Conservation (phyloP, 1,140 invertebrate genomes). For the Drosophila nannoptera region DNA sequence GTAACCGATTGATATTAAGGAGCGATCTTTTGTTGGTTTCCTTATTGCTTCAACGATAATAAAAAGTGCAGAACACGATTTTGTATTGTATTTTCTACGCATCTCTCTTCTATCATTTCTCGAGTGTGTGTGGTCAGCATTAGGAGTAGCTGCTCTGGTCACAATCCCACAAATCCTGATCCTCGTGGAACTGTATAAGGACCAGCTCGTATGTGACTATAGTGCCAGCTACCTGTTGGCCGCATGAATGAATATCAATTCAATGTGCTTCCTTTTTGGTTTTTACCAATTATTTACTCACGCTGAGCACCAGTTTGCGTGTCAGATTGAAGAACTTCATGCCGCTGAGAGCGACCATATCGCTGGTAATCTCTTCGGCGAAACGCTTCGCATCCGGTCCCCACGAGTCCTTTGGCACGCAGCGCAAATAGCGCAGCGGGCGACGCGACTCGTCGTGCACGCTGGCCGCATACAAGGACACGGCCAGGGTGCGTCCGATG, state of each 20-base stretch:
- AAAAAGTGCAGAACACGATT: conserved; percentile 56
- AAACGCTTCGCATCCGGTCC: conserved; percentile 82
- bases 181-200: conserved; percentile 80
- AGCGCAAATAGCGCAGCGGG: conserved; percentile 81
- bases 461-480: conserved; percentile 82
- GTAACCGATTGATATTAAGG: conserved; percentile 75
- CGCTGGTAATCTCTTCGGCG: conserved; percentile 81
- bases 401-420: conserved; percentile 81
- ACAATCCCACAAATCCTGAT: conserved; percentile 65
- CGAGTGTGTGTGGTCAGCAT: not conserved
- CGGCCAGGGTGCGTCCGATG: conserved; percentile 81
- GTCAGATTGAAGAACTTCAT: conserved; percentile 84
- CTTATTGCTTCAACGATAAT: conserved; percentile 70
- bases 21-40: conserved; percentile 76
- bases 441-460: conserved; percentile 83
- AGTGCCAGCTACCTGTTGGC: conserved; percentile 80
- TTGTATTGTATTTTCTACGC: conserved; percentile 37
- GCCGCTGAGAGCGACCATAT: conserved; percentile 82
- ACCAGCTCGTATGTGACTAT: conserved; percentile 85
- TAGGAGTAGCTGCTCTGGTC: conserved; percentile 59
- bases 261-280: not conserved
- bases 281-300: conserved; percentile 15
- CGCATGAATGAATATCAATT: not conserved
- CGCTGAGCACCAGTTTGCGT: conserved; percentile 82
- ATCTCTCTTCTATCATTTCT: not conserved